Base-by-base conservation (phyloP, 2,797 vertebrate genomes). In the Lacerta agilis region DNA sequence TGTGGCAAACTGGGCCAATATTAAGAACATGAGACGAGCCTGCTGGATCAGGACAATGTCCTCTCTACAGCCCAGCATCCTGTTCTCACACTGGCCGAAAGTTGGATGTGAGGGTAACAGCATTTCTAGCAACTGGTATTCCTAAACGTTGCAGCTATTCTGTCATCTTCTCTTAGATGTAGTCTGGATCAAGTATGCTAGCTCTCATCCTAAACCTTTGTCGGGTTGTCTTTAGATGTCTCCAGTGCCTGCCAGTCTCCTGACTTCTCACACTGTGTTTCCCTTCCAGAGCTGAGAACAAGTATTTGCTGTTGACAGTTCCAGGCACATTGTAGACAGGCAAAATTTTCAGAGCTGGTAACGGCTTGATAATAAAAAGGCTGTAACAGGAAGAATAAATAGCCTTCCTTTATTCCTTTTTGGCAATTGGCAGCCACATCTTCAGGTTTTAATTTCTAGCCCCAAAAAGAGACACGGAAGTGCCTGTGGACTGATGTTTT, bases 181-280 rank as follows among this genome's bases (percentile, higher is more conserved):
- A 55, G 64, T 81, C 29, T 69, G 2, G 76, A 23, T 71, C 20
- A 80, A 36, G 4, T 64, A 6, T 86, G n/a, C 4, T 2, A 67
- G 72, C 67, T 43, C 29, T 1, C 4, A 20, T 87, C 72, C 38
- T 25, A 45, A 58, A 29, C n/a, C 38, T 64, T 45, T 1, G 0
- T 3, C 69, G 49, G 33, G 23, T 92, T 94, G 69, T 6, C 33
- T 87, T 90, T 85, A 73, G 86, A 71, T 85, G 80, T 67, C 82
- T 72, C 0, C 0, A n/a, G 38, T 61, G 29, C 73, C 69, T 92
- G 91, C 17, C 90, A 83, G 76, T 38, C 67, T 80, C 77, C 33
- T 86, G 78, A 38, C 82, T 87, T 92, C 77, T 86, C 85, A 81
- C 67, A 64, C 91, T 89, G n/a, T 73, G 75, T 79, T 86, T 92